phyloP scores from a whole-genome alignment of 2,113 vertebrate species.

The Potamarius usumacintae region DNA sequence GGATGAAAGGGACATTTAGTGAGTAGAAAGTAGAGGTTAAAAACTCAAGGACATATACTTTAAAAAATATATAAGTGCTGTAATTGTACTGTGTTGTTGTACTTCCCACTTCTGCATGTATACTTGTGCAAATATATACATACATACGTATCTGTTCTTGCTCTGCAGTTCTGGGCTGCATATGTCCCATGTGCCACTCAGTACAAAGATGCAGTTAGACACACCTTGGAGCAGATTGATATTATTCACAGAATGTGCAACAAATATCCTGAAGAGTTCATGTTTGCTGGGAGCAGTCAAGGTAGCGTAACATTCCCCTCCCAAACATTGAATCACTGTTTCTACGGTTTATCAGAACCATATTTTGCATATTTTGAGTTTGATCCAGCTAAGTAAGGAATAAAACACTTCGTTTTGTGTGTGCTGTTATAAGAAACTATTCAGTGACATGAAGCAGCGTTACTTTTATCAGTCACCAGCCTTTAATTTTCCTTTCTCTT shows the following conservation, averaged over 20 bases:
- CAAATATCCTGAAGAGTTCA: constrained; percentile 78
- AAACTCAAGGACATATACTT: background rate
- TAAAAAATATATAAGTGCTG: background rate
- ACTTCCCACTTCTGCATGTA: background rate
- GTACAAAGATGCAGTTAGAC: constrained; percentile 85
- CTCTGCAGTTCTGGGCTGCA: constrained; percentile 88
- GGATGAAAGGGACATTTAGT: background rate
- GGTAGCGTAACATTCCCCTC: constrained; percentile 66
- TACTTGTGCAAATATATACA: background rate
- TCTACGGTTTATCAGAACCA: background rate
- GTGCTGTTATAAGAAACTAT: too few species aligned
- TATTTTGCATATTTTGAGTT: too few species aligned
- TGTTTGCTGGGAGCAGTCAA: constrained; percentile 70
- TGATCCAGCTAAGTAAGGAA: too few species aligned
- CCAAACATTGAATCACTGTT: background rate
- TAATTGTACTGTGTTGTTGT: background rate
- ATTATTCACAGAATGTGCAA: constrained; percentile 86
- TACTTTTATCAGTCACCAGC: too few species aligned
- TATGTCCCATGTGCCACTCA: constrained; percentile 84
- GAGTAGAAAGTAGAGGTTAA: background rate
- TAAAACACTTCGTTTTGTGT: too few species aligned
- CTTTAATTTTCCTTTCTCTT: too few species aligned
- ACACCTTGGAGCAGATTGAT: constrained; percentile 93
- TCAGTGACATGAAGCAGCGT: too few species aligned
- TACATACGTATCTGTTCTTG: constrained; percentile 22